Base-by-base conservation (phyloP, 2,888 invertebrate genomes). In the Mythimna impura region DNA sequence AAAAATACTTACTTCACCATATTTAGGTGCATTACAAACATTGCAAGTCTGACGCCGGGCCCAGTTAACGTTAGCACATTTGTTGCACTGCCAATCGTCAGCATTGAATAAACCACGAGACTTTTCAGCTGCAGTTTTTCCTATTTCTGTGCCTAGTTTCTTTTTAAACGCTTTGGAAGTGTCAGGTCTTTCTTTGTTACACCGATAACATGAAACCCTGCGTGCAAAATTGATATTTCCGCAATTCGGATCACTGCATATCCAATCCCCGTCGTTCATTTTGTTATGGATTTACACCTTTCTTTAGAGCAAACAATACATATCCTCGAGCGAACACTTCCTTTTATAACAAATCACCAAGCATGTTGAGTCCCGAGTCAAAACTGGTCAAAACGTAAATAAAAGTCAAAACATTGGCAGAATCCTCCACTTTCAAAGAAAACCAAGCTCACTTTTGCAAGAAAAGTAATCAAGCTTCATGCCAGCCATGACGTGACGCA, bases 31-130 rank as follows among this genome's bases (percentile, higher is more conserved):
- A 96, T 99, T 99, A 94, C 99, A 99, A 96, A 99, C 99, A 94
- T 99, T 99, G 95, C 99, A 99, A 70, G 98, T 98, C 90, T 98
- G 98, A 71, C 99, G 97, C 81, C 99, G 97, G 36, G 99, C 99
- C 99, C 99, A 99, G 94, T 99, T 99, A 17, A 99, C 99, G 94
- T 99, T 99, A n/a, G 99, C 99, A 96, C 99, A 99, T 93, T 99
- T 99, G 94, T 98, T 99, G 94, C 99, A 99, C 92, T 99, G 99
- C 99, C 99, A 99, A 94, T 99, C 99, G 93, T 99, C 99, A 54
- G 99, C 99, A 94, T 99, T 99, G 93, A 97, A 98, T 76, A 99
- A 96, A n/a, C 99, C 99, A 87, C 99, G 97, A 89, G 99, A 99
- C 95, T 99, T 99, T 93, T 99, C 99, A 0, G 99, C 99, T 52